A percentile compares a stretch with the other conserved stretches of the same genome.
phyloP scores from a whole-genome alignment of 2,113 vertebrate species.

The Drymodes brunneopygia region DNA sequence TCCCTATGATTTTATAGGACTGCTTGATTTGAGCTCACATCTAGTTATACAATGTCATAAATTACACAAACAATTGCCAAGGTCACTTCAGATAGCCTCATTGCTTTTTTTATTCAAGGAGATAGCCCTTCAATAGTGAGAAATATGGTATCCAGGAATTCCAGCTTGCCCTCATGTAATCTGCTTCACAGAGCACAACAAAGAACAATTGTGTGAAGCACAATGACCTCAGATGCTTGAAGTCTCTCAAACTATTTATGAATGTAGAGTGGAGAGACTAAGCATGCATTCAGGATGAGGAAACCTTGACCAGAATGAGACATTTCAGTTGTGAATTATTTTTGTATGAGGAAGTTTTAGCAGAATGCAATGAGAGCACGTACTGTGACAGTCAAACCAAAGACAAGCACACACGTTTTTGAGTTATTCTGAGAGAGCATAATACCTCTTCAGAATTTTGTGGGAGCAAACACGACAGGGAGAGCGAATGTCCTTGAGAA shows the following conservation, averaged over 20 bases:
- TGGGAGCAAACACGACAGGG: neutral
- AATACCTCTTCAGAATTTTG: neutral
- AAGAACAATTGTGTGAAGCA: conserved; percentile 79
- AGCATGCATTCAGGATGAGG: conserved; percentile 64
- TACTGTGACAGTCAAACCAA: neutral
- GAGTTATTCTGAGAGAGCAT: neutral
- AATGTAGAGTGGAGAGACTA: conserved; percentile 43
- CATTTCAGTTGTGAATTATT: conserved; percentile 54
- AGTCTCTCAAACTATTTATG: conserved; percentile 70
- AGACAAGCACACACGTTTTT: neutral
- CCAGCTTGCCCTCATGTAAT: conserved; percentile 53
- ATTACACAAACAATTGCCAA: conserved; percentile 72
- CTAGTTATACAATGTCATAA: neutral
- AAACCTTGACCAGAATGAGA: conserved; percentile 58
- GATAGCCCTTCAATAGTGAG: conserved; percentile 79
- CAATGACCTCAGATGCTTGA: conserved; percentile 71
- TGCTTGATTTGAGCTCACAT: neutral
- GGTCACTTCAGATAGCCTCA: conserved; percentile 63
- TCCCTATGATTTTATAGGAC: neutral
- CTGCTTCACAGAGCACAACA: conserved; percentile 60
- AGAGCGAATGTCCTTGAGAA: neutral
- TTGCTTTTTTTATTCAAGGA: conserved; percentile 66
- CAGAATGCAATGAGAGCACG: neutral
- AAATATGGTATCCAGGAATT: conserved; percentile 75
- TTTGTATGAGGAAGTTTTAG: conserved; percentile 36